A percentile compares a stretch with the other conserved stretches of the same genome.
Conservation (phyloP, 2,888 invertebrate genomes). For the Metacarcinus magister region DNA sequence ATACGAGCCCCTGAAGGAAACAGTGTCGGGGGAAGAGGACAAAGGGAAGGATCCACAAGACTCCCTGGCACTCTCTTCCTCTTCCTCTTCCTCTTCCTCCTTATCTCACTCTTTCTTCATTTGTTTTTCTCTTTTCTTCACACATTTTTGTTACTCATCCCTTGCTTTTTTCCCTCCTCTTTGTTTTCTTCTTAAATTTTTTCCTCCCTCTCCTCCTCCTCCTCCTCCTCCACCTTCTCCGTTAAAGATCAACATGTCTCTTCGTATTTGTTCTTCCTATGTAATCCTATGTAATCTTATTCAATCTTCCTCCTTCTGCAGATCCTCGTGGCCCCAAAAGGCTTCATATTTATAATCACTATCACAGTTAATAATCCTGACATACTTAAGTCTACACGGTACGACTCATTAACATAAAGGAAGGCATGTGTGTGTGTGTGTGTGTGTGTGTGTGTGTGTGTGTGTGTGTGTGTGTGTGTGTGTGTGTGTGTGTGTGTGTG, state of each 20-base stretch:
- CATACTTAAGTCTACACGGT: background rate
- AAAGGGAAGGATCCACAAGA: background rate
- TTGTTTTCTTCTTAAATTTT: background rate
- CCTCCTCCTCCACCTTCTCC: no score
- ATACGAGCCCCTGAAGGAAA: background rate
- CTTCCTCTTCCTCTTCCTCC: background rate
- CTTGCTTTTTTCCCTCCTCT: background rate
- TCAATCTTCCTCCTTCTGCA: background rate
- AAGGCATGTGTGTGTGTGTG: background rate
- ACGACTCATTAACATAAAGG: background rate
- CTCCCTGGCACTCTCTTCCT: background rate
- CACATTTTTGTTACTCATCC: background rate
- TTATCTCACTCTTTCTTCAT: background rate
- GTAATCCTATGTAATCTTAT: no score
- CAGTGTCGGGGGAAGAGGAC: background rate
- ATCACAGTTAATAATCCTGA: background rate
- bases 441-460: background rate
- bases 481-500: constrained; percentile 9
- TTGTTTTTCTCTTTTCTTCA: no score
- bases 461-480: constrained; percentile 32
- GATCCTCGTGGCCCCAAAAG: background rate
- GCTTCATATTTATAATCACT: background rate
- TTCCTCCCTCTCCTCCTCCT: background rate
- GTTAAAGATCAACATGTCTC: background rate
- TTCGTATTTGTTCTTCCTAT: background rate